Percentiles rank a stretch among this genome's conserved stretches.
phyloP scores from a whole-genome alignment of 2,797 vertebrate species.

The Setipinna tenuifilis region DNA sequence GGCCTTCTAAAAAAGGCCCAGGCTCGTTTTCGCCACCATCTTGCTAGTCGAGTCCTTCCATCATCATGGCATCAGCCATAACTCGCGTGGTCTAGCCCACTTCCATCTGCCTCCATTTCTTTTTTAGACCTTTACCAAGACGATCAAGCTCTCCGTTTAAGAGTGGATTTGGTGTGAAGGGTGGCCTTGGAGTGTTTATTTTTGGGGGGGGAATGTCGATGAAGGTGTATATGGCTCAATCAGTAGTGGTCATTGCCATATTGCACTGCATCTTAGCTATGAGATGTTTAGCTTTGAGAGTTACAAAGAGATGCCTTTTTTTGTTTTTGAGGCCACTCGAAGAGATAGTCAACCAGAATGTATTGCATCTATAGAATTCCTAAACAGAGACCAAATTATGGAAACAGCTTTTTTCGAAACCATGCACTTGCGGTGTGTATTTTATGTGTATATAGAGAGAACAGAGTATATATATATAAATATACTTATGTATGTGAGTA shows the following conservation, averaged over 20 bases:
- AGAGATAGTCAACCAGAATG: slow-evolving; percentile 6
- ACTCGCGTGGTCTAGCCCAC: neutral
- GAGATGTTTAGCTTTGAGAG: neutral
- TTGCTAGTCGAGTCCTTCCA: slow-evolving; percentile 2
- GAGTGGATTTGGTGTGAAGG: neutral
- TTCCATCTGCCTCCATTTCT: neutral
- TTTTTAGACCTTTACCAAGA: neutral
- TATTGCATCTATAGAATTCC: slow-evolving; percentile 10
- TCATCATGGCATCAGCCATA: neutral
- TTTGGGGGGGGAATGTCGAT: neutral
- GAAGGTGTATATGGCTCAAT: neutral
- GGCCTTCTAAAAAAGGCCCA: neutral
- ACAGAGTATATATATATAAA: neutral
- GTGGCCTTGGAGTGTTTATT: neutral
- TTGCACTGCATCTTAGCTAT: slow-evolving; percentile 9
- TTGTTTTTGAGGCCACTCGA: neutral
- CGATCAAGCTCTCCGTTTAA: neutral
- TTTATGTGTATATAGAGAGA: slow-evolving; percentile 14
- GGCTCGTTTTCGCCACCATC: neutral
- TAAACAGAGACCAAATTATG: slow-evolving; percentile 8
- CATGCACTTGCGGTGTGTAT: slow-evolving; percentile 8
- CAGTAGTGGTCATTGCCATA: neutral
- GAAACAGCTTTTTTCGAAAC: neutral
- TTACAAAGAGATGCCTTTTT: neutral
- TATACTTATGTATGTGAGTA: neutral